Conservation (phyloP, 1,140 invertebrate genomes). For the Leptinotarsa defecta region DNA sequence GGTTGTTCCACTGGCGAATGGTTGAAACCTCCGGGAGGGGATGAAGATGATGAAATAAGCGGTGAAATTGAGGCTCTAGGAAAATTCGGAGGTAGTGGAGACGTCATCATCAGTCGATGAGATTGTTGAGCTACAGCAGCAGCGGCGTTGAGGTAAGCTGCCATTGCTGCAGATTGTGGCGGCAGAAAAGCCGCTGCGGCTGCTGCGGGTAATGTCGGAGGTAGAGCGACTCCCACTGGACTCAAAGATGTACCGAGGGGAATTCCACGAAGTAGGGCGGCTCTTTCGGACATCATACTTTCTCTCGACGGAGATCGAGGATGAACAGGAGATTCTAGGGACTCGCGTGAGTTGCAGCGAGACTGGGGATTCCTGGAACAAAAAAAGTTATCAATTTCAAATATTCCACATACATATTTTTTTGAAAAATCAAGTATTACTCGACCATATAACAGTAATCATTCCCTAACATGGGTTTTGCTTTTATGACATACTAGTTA, state of each 20-base stretch:
- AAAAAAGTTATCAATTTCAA: constrained; percentile 48
- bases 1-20: constrained; percentile 51
- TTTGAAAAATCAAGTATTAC: no score
- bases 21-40: constrained; percentile 58
- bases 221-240: constrained; percentile 60
- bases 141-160: constrained; percentile 72
- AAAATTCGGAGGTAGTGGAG: constrained; percentile 67
- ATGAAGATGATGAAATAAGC: constrained; percentile 64
- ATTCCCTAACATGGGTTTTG: no score
- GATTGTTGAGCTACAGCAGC: constrained; percentile 69
- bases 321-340: constrained; percentile 67
- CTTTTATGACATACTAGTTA: no score
- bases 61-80: constrained; percentile 63
- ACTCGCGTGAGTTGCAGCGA: constrained; percentile 78
- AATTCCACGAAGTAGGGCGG: constrained; percentile 60
- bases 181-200: constrained; percentile 66
- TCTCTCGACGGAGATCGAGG: constrained; percentile 56
- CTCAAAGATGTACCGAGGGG: constrained; percentile 58
- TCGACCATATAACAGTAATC: no score
- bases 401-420: background rate
- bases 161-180: constrained; percentile 77
- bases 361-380: constrained; percentile 77
- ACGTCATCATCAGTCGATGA: constrained; percentile 77
- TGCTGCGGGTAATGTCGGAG: constrained; percentile 60
- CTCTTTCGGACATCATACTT: constrained; percentile 65